These are phyloP conservation scores for Momotus momota DNA, from an alignment of 2,797 vertebrate species.

Conservation along the genomic window DNA sequence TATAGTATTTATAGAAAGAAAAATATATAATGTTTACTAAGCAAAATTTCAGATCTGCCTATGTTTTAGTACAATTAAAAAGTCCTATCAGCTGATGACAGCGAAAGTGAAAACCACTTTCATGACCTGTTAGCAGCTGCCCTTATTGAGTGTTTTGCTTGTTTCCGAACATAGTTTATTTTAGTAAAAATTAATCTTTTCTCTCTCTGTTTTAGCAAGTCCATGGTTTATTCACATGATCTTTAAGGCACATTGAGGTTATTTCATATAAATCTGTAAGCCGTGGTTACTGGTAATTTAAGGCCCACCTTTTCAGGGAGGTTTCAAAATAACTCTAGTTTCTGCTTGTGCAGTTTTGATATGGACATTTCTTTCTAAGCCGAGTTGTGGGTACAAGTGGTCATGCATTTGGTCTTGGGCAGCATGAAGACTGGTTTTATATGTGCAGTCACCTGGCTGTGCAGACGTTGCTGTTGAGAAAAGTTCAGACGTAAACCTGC, in stretches of 20 bases:
- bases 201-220: background rate
- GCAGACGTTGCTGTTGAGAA: background rate
- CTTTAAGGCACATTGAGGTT: background rate
- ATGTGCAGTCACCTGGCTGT: background rate
- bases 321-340: background rate
- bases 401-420: background rate
- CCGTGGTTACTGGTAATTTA: background rate
- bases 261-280: background rate
- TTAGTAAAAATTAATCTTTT: background rate
- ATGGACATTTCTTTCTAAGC: background rate
- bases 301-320: background rate
- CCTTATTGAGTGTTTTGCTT: background rate
- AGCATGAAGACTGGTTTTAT: background rate
- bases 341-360: background rate
- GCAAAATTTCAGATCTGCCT: background rate
- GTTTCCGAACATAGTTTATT: background rate
- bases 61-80: background rate
- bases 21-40: background rate
- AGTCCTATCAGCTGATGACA: background rate
- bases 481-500: background rate
- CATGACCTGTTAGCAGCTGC: slow-evolving; percentile 3
- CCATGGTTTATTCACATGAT: background rate
- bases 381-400: background rate
- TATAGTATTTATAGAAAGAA: background rate
- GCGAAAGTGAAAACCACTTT: background rate